These are phyloP conservation scores for Hylomyscus alleni DNA, from an alignment of 2,797 vertebrate genomes.

Conservation along the genomic window DNA sequence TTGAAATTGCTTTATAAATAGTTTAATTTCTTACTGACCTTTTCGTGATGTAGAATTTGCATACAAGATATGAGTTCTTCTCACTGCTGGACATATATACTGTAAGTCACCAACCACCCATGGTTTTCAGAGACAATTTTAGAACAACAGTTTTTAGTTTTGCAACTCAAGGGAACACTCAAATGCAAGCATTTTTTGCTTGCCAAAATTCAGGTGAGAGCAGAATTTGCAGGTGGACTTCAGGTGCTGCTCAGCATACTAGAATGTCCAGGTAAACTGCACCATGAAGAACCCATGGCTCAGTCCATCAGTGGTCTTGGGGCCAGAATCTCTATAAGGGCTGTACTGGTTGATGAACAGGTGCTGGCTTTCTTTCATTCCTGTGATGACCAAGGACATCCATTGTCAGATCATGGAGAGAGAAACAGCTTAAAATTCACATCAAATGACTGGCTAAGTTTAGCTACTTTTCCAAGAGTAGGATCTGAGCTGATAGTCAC, in stretches of 20 bases:
- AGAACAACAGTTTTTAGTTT: neutral
- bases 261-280: rapidly evolving
- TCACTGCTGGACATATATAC: neutral
- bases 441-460: neutral
- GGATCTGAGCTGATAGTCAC: neutral
- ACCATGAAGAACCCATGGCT: rapidly evolving
- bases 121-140: neutral
- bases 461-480: neutral
- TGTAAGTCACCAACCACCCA: neutral
- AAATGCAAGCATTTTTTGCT: neutral
- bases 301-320: rapidly evolving
- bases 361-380: too few species aligned
- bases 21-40: slow-evolving; percentile 56
- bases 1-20: slow-evolving; percentile 71
- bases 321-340: neutral
- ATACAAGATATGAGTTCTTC: neutral
- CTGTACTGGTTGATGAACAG: too few species aligned
- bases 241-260: neutral
- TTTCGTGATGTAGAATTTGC: slow-evolving; percentile 57
- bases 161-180: neutral
- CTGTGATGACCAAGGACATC: neutral
- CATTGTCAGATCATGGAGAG: neutral
- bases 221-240: neutral
- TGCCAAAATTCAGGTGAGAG: neutral
- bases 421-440: neutral